Evolutionary conservation across 2,797 vertebrate species (phyloP), one percentile per base, ranked within the genome.

Genomic region (Tangara arthus): DNA sequence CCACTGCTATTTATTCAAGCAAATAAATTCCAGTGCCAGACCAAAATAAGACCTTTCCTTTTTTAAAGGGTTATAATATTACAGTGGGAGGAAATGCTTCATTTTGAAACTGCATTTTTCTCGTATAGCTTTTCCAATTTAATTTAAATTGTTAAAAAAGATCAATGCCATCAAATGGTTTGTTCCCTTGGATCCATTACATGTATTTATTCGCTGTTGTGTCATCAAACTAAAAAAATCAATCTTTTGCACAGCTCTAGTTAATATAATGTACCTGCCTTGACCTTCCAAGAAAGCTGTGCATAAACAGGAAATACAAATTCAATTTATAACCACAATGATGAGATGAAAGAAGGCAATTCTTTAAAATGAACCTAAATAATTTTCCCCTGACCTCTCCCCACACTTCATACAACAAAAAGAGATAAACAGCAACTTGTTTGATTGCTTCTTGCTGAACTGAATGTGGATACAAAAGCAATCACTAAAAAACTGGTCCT

Each of bases 281-380:
- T 71, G 69, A 68, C 76, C 61, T 85, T 89, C 64, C 21, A 50
- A 82, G 28, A 56, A 91, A 93, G 50, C 56, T 75, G 26, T 78
- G 53, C 55, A 75, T 82, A 92, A 94, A 93, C 39, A 87, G 39
- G 53, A 97, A 93, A 82, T 57, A 82, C 44, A 93, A 93, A 93
- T 92, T 79, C 78, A 92, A 92, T 95, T 93, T 92, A 85, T 73
- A 89, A 85, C 24, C n/a, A 57, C 60, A 90, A n/a, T 64, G 52
- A 90, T 82, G 66, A 76, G 44, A 82, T 79, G 52, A 94, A 90
- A 93, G 68, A 90, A 95, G 37, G 41, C 46, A 80, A 60, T 92
- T 87, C 56, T 97, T 94, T 85, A 78, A 94, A 95, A 93, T 65
- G 59, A 91, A 91, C 30, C 35, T 34, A 73, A 91, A 91, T 92